Evolutionary conservation across 2,113 vertebrate species (phyloP).

Genomic region (Theristicus caerulescens): DNA sequence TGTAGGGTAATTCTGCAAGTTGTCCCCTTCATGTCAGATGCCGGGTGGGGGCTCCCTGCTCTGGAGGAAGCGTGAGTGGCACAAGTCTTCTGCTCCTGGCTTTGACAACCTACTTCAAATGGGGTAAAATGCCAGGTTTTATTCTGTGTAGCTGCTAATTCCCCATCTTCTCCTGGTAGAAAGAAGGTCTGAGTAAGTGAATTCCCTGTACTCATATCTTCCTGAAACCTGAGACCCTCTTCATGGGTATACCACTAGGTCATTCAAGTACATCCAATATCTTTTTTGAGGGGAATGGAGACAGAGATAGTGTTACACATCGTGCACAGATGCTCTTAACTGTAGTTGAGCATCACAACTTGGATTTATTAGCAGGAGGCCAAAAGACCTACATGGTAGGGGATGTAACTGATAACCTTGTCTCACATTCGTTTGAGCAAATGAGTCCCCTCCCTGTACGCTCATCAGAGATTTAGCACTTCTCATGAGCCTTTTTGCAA

Average conservation of each 20-base stretch:
- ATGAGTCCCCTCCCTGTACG: neutral
- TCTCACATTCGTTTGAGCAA: neutral
- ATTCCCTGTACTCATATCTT: neutral
- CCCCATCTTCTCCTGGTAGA: neutral
- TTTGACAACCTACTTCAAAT: neutral
- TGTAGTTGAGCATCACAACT: constrained; percentile 2
- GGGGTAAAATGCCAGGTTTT: neutral
- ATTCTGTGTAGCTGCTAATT: neutral
- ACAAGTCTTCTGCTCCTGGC: neutral
- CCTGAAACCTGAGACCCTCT: constrained; percentile 11
- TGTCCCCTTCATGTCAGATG: neutral
- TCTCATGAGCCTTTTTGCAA: constrained; percentile 27
- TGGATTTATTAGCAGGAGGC: constrained; percentile 38
- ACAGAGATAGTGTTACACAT: constrained; percentile 26
- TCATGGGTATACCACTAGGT: neutral
- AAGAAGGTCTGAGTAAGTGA: constrained; percentile 4
- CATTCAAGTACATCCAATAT: constrained; percentile 37
- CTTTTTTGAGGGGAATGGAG: constrained; percentile 28
- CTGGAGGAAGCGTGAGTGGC: neutral
- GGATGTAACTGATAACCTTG: constrained; percentile 53
- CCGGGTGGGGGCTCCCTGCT: neutral
- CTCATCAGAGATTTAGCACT: constrained; percentile 9
- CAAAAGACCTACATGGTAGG: neutral
- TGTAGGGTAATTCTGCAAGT: neutral
- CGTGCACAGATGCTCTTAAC: constrained; percentile 36